Evolutionary conservation across 2,797 vertebrate genomes (phyloP).

Genomic region (Austrolebias charrua): DNA sequence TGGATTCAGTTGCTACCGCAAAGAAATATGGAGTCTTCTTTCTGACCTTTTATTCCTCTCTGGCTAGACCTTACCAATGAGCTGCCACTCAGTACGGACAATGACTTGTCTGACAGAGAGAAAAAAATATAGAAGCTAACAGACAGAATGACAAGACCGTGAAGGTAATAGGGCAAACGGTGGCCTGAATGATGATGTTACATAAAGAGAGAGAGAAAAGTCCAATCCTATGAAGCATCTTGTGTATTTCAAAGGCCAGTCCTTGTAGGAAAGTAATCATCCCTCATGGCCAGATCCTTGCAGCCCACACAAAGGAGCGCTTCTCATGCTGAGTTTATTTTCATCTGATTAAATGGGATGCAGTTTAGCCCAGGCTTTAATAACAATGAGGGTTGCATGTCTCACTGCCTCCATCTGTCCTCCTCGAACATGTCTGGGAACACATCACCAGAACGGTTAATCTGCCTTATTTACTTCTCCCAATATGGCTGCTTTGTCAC

Average conservation of each 20-base stretch:
- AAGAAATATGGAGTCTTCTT: constrained; percentile 67
- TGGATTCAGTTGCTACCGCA: constrained; percentile 63
- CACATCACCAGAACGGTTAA: constrained; percentile 73
- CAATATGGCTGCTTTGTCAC: constrained; percentile 76
- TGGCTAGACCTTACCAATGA: constrained; percentile 43
- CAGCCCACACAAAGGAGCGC: constrained; percentile 39
- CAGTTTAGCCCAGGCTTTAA: constrained; percentile 57
- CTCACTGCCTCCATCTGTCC: constrained; percentile 80
- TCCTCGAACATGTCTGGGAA: constrained; percentile 70
- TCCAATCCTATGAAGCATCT: neutral
- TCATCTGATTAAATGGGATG: constrained; percentile 65
- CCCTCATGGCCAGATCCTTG: constrained; percentile 18
- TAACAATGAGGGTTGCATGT: constrained; percentile 71
- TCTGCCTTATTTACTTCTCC: constrained; percentile 79
- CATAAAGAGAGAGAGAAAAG: neutral
- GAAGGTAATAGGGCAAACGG: constrained; percentile 28
- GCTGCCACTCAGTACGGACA: constrained; percentile 60
- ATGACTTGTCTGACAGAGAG: constrained; percentile 39
- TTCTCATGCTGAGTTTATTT: constrained; percentile 57
- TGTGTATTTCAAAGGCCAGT: constrained; percentile 9
- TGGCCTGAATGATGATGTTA: constrained; percentile 16
- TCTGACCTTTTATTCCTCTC: constrained; percentile 67
- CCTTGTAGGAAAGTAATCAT: constrained; percentile 8
- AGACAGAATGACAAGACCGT: constrained; percentile 14
- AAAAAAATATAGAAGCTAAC: constrained; percentile 14